These are phyloP conservation scores for Champsocephalus esox DNA, from an alignment of 2,797 vertebrate species.

Conservation along the genomic window DNA sequence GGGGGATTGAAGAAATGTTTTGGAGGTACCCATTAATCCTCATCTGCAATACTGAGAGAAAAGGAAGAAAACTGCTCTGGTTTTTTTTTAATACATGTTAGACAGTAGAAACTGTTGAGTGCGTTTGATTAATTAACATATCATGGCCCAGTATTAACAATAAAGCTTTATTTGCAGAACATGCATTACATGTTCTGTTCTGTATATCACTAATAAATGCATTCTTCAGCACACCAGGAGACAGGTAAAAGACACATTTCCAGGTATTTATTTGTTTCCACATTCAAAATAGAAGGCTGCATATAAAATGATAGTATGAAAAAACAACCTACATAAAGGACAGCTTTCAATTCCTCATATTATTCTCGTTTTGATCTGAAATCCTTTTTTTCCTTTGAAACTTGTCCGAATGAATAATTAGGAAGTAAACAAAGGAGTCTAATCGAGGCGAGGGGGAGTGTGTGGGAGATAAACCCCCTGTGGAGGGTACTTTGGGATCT, in stretches of 20 bases:
- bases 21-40: constrained; percentile 6
- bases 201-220: constrained; percentile 7
- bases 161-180: neutral
- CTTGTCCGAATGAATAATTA: too few species aligned
- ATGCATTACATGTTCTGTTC: neutral
- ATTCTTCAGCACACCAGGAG: neutral
- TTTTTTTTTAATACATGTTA: neutral
- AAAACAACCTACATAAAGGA: neutral
- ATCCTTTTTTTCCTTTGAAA: too few species aligned
- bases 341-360: neutral
- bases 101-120: neutral
- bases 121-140: constrained; percentile 31
- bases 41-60: neutral
- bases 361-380: too few species aligned
- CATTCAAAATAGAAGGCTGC: neutral
- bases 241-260: constrained; percentile 3
- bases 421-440: too few species aligned
- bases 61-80: constrained; percentile 4
- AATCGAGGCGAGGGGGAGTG: too few species aligned
- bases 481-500: too few species aligned
- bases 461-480: too few species aligned
- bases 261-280: neutral
- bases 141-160: constrained; percentile 4
- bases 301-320: neutral
- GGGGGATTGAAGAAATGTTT: constrained; percentile 15